phyloP scores from a whole-genome alignment of 2,113 vertebrate species.

The Ciconia boyciana region DNA sequence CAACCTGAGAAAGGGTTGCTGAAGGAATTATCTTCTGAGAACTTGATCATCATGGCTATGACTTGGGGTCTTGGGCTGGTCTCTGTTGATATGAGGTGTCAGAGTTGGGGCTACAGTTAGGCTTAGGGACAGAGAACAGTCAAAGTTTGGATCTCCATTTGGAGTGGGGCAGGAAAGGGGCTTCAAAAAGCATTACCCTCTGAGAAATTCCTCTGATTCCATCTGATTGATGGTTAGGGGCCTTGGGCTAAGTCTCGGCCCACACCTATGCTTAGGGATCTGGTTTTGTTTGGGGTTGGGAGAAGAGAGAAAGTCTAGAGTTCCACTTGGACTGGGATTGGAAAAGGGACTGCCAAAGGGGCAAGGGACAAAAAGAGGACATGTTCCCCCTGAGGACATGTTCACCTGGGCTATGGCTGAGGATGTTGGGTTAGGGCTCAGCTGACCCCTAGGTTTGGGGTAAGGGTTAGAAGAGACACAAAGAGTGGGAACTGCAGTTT shows the following conservation, averaged over 20 bases:
- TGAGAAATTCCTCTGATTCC: background rate
- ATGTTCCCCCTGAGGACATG: background rate
- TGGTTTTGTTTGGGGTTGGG: background rate
- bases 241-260: background rate
- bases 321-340: background rate
- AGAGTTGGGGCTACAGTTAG: background rate
- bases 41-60: background rate
- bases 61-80: background rate
- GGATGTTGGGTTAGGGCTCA: background rate
- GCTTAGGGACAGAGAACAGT: background rate
- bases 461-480: background rate
- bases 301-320: background rate
- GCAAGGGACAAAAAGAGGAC: background rate
- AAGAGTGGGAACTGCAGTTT: background rate
- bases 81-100: background rate
- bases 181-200: background rate
- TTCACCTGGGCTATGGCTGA: background rate
- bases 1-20: background rate
- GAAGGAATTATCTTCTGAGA: background rate
- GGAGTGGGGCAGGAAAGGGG: background rate
- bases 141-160: background rate
- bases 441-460: background rate
- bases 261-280: background rate
- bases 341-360: background rate
- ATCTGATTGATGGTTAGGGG: background rate